Evolutionary conservation across 2,797 vertebrate genomes (phyloP).

Genomic region (Streptopelia turtur): DNA sequence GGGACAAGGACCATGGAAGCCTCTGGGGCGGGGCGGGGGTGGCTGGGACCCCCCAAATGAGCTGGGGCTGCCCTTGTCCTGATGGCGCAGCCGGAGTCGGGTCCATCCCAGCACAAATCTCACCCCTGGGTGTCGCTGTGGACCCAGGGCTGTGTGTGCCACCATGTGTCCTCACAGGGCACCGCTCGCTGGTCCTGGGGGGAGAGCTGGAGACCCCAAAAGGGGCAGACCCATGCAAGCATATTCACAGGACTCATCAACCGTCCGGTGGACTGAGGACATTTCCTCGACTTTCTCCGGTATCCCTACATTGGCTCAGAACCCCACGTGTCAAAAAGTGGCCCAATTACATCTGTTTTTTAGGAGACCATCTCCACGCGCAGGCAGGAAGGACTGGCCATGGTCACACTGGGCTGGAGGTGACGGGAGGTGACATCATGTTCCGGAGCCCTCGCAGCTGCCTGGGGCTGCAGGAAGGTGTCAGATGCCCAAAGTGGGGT

Average conservation of each 20-base stretch:
- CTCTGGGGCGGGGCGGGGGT: neutral
- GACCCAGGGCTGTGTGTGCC: accelerated
- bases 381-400: neutral
- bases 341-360: accelerated
- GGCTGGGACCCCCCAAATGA: neutral
- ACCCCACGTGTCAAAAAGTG: accelerated
- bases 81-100: accelerated
- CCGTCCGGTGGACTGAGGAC: accelerated
- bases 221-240: neutral
- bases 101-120: neutral
- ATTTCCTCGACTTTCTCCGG: neutral
- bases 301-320: neutral
- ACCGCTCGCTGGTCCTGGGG: accelerated
- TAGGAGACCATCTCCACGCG: neutral
- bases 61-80: accelerated
- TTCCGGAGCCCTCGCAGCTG: accelerated
- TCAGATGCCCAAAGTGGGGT: neutral
- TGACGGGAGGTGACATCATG: neutral
- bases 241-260: neutral
- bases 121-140: accelerated
- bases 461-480: neutral
- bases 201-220: too few species aligned
- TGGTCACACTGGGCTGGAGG: neutral
- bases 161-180: neutral
- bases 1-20: accelerated